Evolutionary conservation across 1,140 invertebrate species (phyloP).

Genomic region (Drosophila saltans): DNA sequence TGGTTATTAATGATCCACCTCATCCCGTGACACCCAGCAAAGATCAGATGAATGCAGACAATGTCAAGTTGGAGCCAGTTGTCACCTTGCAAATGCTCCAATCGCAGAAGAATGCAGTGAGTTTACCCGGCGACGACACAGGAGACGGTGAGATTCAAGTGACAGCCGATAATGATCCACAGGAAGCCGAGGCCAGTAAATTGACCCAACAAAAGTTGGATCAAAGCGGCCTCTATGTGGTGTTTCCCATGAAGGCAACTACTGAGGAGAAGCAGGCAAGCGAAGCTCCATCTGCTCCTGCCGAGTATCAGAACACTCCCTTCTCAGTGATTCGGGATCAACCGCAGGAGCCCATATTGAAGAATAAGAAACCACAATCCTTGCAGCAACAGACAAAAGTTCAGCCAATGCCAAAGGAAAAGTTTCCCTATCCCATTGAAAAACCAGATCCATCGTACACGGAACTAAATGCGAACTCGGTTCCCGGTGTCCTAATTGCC

Average conservation of each 20-base stretch:
- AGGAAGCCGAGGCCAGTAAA: conserved; percentile 47
- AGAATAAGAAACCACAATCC: conserved; percentile 82
- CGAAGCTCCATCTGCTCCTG: conserved; percentile 53
- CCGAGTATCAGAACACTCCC: conserved; percentile 79
- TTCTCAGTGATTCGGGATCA: conserved; percentile 83
- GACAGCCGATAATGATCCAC: conserved; percentile 79
- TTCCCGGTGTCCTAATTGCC: conserved; percentile 60
- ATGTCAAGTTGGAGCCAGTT: conserved; percentile 82
- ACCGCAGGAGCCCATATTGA: conserved; percentile 84
- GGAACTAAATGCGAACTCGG: conserved; percentile 49
- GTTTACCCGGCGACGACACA: conserved; percentile 58
- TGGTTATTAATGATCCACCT: conserved; percentile 79
- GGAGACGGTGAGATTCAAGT: conserved; percentile 75
- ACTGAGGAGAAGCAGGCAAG: conserved; percentile 40
- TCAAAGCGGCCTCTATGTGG: conserved; percentile 85
- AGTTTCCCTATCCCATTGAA: conserved; percentile 87
- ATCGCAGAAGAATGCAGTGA: conserved; percentile 78
- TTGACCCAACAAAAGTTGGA: conserved; percentile 43
- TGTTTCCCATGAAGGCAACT: conserved; percentile 85
- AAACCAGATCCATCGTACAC: conserved; percentile 82
- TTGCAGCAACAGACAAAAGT: conserved; percentile 70
- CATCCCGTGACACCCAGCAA: conserved; percentile 65
- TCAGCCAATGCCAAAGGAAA: conserved; percentile 81
- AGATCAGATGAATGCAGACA: conserved; percentile 45
- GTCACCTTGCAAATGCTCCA: conserved; percentile 88